Conservation (phyloP, 2,888 invertebrate genomes). For the Lasioglossum morio region DNA sequence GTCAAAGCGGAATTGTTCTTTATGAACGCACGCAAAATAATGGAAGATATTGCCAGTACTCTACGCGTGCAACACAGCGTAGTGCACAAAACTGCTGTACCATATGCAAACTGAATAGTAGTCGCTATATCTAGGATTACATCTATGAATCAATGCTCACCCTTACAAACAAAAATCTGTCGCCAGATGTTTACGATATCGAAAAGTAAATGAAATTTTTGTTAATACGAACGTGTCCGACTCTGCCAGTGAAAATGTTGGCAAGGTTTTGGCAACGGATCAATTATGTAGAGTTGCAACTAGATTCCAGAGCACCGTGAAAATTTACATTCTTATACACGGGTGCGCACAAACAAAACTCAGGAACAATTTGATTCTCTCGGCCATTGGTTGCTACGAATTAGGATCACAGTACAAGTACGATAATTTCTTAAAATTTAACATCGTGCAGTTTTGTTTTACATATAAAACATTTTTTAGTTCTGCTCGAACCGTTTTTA, state of each 20-base stretch:
- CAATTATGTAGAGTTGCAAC: background rate
- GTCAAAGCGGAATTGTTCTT: conserved; percentile 2
- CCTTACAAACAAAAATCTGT: background rate
- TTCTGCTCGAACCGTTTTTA: no score
- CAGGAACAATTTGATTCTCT: background rate
- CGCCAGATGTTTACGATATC: background rate
- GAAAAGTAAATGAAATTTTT: background rate
- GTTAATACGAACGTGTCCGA: background rate
- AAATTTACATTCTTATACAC: background rate
- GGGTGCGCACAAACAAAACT: background rate
- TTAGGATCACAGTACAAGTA: no score
- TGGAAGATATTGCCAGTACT: background rate
- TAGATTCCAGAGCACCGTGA: background rate
- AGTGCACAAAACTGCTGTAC: background rate
- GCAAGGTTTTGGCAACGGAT: background rate
- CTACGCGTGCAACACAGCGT: background rate
- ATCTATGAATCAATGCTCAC: background rate
- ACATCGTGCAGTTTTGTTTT: no score
- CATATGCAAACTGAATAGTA: background rate
- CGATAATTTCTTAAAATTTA: no score
- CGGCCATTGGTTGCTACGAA: background rate
- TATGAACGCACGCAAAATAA: background rate
- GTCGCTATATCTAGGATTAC: background rate
- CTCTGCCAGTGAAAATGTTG: background rate
- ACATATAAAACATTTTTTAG: no score